Percentiles rank a stretch among this genome's conserved stretches.
Conservation (phyloP, 2,113 vertebrate species). For the Vireo altiloquus region DNA sequence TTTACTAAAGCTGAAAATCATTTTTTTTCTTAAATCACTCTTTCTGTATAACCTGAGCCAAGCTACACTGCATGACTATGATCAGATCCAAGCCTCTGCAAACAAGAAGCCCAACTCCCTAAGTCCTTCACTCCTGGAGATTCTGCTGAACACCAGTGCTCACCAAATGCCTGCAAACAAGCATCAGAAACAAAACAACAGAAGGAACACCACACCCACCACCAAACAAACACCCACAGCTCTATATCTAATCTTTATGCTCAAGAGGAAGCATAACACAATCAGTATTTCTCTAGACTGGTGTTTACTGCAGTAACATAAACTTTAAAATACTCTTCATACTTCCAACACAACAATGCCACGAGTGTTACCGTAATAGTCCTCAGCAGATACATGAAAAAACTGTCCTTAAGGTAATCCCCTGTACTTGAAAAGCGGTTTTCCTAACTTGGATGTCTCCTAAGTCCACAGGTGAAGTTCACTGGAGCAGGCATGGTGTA, state of each 20-base stretch:
- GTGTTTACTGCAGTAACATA: neutral
- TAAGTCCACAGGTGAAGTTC: neutral
- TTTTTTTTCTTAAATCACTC: neutral
- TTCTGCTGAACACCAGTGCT: neutral
- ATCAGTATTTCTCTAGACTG: neutral
- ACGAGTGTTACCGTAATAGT: neutral
- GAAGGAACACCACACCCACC: neutral
- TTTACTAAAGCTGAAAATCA: neutral
- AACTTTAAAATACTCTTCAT: neutral
- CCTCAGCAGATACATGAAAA: neutral
- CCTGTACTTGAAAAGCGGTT: neutral
- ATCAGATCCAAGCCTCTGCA: neutral
- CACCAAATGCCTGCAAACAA: neutral
- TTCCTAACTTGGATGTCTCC: neutral
- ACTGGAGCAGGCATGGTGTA: accelerated
- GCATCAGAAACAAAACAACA: neutral
- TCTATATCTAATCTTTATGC: neutral
- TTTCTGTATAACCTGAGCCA: neutral
- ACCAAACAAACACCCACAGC: neutral
- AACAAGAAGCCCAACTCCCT: neutral
- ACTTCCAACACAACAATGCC: neutral
- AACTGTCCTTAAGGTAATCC: neutral
- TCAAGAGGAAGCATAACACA: neutral
- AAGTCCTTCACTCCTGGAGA: neutral
- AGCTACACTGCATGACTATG: neutral